These are phyloP conservation scores for Phenganax stokvisi DNA, from an alignment of 92 coral and sea anemone species.

Conservation along the genomic window DNA sequence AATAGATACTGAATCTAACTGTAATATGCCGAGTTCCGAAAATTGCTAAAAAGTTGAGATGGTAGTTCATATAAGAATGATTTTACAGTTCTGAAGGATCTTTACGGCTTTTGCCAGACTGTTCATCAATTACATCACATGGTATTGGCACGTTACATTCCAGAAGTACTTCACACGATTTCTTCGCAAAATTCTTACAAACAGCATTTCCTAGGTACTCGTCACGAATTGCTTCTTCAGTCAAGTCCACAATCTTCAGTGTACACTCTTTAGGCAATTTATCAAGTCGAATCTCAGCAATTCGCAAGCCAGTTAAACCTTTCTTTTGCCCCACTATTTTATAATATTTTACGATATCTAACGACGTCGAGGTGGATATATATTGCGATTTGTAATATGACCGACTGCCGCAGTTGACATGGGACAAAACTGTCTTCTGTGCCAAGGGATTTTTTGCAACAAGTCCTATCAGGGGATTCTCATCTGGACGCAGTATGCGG, in stretches of 20 bases:
- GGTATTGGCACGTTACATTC: constrained; percentile 26
- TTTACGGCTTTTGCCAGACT: too few species aligned
- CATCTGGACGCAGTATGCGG: not conserved
- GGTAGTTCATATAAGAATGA: too few species aligned
- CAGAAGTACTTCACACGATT: constrained; percentile 34
- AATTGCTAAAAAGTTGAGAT: too few species aligned
- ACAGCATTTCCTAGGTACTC: constrained; percentile 42
- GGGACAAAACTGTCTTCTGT: constrained; percentile 34
- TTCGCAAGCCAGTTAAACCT: constrained; percentile 30
- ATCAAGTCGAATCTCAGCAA: not conserved
- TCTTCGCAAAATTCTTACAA: constrained; percentile 37
- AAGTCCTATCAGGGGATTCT: not conserved
- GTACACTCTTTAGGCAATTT: not conserved
- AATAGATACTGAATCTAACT: too few species aligned
- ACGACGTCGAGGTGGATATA: constrained; percentile 35
- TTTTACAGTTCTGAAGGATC: too few species aligned
- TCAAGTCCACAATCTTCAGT: constrained; percentile 6
- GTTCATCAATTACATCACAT: not conserved
- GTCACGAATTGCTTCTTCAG: constrained; percentile 29
- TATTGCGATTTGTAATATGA: constrained; percentile 32
- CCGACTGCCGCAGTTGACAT: constrained; percentile 38
- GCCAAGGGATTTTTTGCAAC: constrained; percentile 24
- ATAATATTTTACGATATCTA: constrained; percentile 23
- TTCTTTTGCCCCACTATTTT: constrained; percentile 21
- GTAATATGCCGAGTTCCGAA: too few species aligned